These are phyloP conservation scores for Aselliscus stoliczkanus DNA, from an alignment of 2,797 vertebrate species.

Conservation along the genomic window DNA sequence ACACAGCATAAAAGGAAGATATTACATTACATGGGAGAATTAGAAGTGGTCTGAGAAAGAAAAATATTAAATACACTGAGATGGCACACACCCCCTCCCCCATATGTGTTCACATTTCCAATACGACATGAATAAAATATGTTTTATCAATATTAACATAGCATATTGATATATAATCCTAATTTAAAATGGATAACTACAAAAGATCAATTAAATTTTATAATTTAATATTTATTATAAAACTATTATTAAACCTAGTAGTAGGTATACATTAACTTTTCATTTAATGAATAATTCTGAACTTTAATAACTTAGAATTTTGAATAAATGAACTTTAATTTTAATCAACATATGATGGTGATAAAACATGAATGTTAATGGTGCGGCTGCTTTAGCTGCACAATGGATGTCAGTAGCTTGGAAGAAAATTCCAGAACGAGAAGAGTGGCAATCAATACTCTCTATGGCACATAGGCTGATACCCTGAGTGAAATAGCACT, in stretches of 20 bases:
- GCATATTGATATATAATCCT: background rate
- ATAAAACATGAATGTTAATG: background rate
- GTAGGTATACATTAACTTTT: background rate
- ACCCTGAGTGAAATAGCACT: background rate
- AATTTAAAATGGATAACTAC: background rate
- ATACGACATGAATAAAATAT: background rate
- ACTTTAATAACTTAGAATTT: no score
- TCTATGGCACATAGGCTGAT: fast-evolving
- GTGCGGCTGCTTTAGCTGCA: background rate
- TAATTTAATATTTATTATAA: background rate
- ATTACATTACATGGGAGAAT: no score
- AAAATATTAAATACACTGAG: no score
- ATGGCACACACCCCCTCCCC: no score
- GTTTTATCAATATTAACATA: background rate
- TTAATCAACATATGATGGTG: background rate
- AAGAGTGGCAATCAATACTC: background rate
- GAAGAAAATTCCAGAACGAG: background rate
- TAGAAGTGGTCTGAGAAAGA: no score
- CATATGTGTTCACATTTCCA: no score
- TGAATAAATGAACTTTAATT: background rate
- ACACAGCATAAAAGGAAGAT: no score
- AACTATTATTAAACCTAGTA: background rate
- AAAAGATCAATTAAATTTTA: background rate
- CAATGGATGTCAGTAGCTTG: background rate
- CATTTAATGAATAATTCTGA: background rate